Evolutionary conservation across 2,888 invertebrate species (phyloP).

Genomic region (Eucera pruinosa): DNA sequence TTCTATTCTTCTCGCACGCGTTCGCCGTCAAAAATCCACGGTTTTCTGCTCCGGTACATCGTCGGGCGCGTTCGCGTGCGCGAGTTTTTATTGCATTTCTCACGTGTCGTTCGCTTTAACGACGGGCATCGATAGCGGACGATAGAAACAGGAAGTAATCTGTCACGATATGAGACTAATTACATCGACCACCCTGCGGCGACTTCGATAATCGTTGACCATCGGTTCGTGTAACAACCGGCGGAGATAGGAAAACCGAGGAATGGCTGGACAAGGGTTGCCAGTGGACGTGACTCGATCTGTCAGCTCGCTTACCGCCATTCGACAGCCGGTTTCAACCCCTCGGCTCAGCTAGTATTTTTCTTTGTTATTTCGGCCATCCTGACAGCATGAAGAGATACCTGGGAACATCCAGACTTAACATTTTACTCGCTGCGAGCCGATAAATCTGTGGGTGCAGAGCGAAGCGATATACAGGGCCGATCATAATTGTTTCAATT

Average conservation of each 20-base stretch:
- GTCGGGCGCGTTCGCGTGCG: background rate
- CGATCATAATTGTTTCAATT: too few relatives aligned
- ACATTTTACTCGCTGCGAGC: too few relatives aligned
- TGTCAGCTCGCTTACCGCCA: conserved; percentile 40
- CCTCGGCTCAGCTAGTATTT: conserved; percentile 19
- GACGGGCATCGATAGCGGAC: background rate
- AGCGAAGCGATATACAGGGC: too few relatives aligned
- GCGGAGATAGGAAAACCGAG: conserved; percentile 1
- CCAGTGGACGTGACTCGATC: conserved; percentile 10
- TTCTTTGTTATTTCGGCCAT: conserved; percentile 21
- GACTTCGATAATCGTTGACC: conserved; percentile 44
- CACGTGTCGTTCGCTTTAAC: background rate
- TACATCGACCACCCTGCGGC: conserved; percentile 49
- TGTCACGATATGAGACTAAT: conserved; percentile 47
- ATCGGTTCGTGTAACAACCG: conserved; percentile 25
- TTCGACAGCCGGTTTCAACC: conserved; percentile 27
- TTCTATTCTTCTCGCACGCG: background rate
- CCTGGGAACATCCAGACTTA: too few relatives aligned
- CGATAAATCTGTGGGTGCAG: too few relatives aligned
- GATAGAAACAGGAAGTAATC: conserved; percentile 31
- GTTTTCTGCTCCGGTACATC: too few relatives aligned
- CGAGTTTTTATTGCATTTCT: background rate
- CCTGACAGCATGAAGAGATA: conserved; percentile 4
- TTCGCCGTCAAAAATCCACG: too few relatives aligned
- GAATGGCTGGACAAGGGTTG: conserved; percentile 15